Base-by-base conservation (phyloP, 2,113 vertebrate genomes). In the Archocentrus centrarchus region DNA sequence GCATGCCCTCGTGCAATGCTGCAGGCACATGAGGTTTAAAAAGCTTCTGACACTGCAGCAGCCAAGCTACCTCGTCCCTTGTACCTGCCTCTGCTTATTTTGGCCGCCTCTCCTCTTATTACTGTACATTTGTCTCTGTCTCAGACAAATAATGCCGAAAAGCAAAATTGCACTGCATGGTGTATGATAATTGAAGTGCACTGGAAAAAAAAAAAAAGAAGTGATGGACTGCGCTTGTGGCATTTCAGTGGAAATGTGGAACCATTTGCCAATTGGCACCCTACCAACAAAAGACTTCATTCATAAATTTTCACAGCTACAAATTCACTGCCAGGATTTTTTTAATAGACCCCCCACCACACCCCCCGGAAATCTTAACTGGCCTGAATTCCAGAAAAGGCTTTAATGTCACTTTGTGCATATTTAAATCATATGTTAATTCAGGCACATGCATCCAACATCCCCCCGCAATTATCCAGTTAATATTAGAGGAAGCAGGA, bases 371-470 rank as follows among this genome's bases (percentile, higher is more conserved):
- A 81, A 59, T 63, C 17, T 24, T n/a, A 59, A 81, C 50, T 83
- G 61, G 50, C 57, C 59, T 11, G 27, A 66, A 77, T 84, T 83
- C 59, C 44, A 35, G 58, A 30, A 84, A 87, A 82, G 47, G 55
- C 63, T 81, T 81, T 68, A 59, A 6, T 79, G 85, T 86, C 64
- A 78, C 37, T 37, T 82, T 89, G 64, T 83, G 77, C 81, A 66
- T 37, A 70, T 57, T 88, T 66, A 80, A 86, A 87, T 86, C 64
- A 73, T 83, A 50, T 92, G 87, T 91, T 88, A 85, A 89, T 91
- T 82, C 59, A 82, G 30, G 39, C 53, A 18, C 55, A 24, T 77
- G 44, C 59, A 79, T 87, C 86, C 84, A 79, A 77, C 82, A 89
- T 53, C 37, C 47, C 20, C 68, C 77, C 3, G 3, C 80, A 89